Evolutionary conservation across 53 echinoderm and acorn worm species (phyloP), one percentile per base, ranked within the genome.

Genomic region (Zoroaster sp.): DNA sequence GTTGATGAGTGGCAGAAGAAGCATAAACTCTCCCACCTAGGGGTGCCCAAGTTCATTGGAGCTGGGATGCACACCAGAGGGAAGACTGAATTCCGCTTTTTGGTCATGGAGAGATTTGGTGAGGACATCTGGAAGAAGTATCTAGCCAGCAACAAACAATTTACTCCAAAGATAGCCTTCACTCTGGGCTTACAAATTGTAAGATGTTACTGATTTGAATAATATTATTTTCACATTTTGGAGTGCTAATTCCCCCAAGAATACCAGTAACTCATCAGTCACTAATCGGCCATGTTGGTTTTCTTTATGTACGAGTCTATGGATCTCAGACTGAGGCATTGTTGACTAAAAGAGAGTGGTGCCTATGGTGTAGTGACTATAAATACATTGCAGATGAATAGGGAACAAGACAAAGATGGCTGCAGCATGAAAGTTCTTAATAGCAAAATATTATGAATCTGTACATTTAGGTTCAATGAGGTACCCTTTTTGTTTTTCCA

Each of bases 61-160:
- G 67, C 89, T 63, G 99, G 99, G 34, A 93, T 74, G 28, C 95
- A 99, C 53, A 54, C 72, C 3, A 44, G 82, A 32, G 83, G 74
- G 37, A 87, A 87, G 35, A 81, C 52, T 11, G 92, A 89, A 20
- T 94, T 94, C 66, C 88, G 99, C 8, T 99, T 99, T 72, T 34
- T 99, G 59, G 99, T 99, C 38, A 94, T 99, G 94, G 91, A 95
- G 47, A 43, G 94, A 66, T 94, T 99, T 79, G 95, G 95, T 1
- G 93, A 94, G 18, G 96, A 99, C 74, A 66, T 99, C 74, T 92
- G 93, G 91, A 94, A 99, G 87, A 93, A 90, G 40, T 94, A 91
- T 59, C 54, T 88, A 46, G 85, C 88, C 32, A 78, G 86, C 35
- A 66, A 77, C 53, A 93, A 90, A 72, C 91, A 77, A 32, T 96